Evolutionary conservation across 2,113 vertebrate species (phyloP), one percentile per base, ranked within the genome.

Genomic region (Cephalopholis sonnerati): DNA sequence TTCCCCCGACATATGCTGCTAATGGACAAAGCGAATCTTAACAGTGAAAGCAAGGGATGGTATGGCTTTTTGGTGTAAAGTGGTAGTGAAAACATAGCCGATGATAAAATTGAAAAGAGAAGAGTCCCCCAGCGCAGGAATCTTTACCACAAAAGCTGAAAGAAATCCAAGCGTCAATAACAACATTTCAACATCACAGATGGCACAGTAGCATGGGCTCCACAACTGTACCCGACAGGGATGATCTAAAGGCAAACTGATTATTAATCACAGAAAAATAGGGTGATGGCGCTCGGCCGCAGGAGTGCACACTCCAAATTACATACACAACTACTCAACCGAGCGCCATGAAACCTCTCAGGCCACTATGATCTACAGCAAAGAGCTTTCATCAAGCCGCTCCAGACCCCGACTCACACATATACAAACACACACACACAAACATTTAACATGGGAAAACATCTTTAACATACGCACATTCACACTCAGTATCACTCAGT

Each of bases 341-440:
- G 78, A 82, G 93, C 90, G 69, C 90, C 94, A 94, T 94, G 85
- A 90, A 81, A 88, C 94, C 90, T 85, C 71, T 78, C 86, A 90
- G 83, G 82, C 83, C 66, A 84, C 92, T 93, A 90, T 81, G 73
- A 85, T 87, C 91, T 93, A 92, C 91, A 77, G 88, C 88, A 82
- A 88, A 93, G 90, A 92, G 79, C 90, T 93, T 94, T 95, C 92
- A 94, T 95, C 93, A 93, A 94, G 91, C 86, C 58, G 24, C 85
- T 86, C 86, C 70, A 61, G 88, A 93, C 74, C 82, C 86, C 63
- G 24, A 65, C 51, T 81, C 90, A 85, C 86, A 86, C 86, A 86
- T 55, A 87, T 73, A 92, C 84, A 92, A 54, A 87, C 87, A 91
- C 48, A 50, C 48, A 50, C 48, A 50, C 48, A 50, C 48, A 44